Evolutionary conservation across 2,797 vertebrate genomes (phyloP), one percentile per base, ranked within the genome.

Genomic region (Tragopan temminckii): DNA sequence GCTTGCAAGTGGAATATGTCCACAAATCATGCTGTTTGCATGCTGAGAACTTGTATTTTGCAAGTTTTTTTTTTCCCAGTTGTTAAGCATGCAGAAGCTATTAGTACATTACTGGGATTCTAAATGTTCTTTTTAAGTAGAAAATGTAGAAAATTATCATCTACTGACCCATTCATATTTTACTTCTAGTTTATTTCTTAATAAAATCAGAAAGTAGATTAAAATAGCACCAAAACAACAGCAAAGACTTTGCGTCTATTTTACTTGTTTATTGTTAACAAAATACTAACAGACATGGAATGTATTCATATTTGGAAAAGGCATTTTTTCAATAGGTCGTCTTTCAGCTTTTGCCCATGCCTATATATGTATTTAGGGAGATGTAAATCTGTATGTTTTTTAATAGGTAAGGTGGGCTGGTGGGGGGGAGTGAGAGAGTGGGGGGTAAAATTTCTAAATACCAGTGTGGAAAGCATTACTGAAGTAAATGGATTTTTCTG

Each of bases 401-500:
- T 43, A 43, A 29, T 74, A 36, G 59, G 36, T 74, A 43, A 83
- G 29, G 38, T 87, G 67, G 42, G 42, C 24, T 84, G 68, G 21
- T 86, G 1, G 1, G 29, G 29, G 62, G 45, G 24, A 64, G 43
- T 58, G 24, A 88, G 79, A 70, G 69, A 42, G 55, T 72, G 53
- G 36, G 64, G 63, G 68, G n/a, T 87, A 85, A 82, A 53, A 62
- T 68, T 91, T 85, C 95, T 94, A 90, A 94, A 25, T 95, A 59
- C 40, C 42, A 35, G 62, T 93, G 74, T 80, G 62, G 94, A 88
- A 86, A 93, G 13, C 81, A 50, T 93, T 94, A 45, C 79, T 68
- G 94, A 88, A 95, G 48, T 86, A 69, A 95, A 80, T n/a, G 11
- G 85, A 67, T 95, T 93, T 94, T 96, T 97, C 88, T 89, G 86